Conservation (phyloP, 2,797 vertebrate genomes). For the Pitangus sulphuratus region DNA sequence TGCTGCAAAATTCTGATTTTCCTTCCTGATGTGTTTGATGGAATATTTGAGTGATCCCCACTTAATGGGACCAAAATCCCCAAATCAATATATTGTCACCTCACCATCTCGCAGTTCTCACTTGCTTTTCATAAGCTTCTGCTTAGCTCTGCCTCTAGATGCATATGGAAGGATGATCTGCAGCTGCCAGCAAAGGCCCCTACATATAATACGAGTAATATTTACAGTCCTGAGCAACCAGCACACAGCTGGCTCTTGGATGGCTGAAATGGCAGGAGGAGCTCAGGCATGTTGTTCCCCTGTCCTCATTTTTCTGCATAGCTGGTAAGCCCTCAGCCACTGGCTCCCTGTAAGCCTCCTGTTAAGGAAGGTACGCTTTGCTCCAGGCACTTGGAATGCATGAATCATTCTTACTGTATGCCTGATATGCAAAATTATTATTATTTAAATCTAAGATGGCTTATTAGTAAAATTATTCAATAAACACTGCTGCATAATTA, state of each 20-base stretch:
- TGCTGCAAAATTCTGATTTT: background rate
- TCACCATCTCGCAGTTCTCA: background rate
- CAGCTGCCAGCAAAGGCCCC: background rate
- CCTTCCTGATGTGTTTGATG: background rate
- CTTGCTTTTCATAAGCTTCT: background rate
- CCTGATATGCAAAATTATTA: background rate
- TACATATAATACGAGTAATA: background rate
- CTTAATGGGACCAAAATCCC: background rate
- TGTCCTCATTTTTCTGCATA: background rate
- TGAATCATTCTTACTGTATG: background rate
- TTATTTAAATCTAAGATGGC: slow-evolving; percentile 19
- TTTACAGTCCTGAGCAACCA: background rate
- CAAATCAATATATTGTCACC: background rate
- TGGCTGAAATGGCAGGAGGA: background rate
- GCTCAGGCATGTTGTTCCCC: background rate
- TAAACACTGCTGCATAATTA: slow-evolving; percentile 38
- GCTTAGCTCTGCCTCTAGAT: background rate
- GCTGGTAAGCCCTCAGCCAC: background rate
- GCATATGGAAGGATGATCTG: background rate
- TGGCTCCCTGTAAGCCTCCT: background rate
- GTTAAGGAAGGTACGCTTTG: background rate
- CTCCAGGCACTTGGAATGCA: background rate
- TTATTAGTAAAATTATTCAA: slow-evolving; percentile 30
- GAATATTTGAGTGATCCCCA: background rate
- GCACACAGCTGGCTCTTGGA: background rate